Evolutionary conservation across 2,113 vertebrate genomes (phyloP).

Genomic region (Cololabis saira): DNA sequence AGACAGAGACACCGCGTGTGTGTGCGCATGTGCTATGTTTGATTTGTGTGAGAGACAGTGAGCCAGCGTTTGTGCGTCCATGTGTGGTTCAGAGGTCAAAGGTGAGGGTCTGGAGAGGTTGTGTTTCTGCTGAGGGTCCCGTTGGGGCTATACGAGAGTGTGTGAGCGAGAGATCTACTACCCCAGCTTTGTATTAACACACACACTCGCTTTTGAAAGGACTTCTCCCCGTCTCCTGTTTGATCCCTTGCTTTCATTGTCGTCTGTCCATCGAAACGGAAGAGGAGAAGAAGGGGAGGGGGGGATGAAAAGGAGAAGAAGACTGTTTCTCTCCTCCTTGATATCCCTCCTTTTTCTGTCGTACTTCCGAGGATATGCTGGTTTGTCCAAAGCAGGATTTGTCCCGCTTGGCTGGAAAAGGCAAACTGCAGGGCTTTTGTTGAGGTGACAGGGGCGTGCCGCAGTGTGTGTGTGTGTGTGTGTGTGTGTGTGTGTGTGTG

Average conservation of each 20-base stretch:
- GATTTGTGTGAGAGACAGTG: slow-evolving; percentile 74
- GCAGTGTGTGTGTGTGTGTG: slow-evolving; percentile 38
- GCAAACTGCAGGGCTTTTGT: slow-evolving; percentile 78
- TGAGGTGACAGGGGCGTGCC: slow-evolving; percentile 70
- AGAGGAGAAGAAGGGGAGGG: slow-evolving; percentile 64
- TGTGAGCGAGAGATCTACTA: slow-evolving; percentile 64
- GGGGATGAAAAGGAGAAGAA: slow-evolving; percentile 54
- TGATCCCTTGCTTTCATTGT: slow-evolving; percentile 69
- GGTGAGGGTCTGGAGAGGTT: slow-evolving; percentile 79
- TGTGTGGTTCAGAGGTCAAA: slow-evolving; percentile 68
- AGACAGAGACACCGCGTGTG: slow-evolving; percentile 47
- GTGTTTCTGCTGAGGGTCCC: slow-evolving; percentile 71
- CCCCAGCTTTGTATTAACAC: slow-evolving; percentile 33
- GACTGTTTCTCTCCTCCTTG: slow-evolving; percentile 40
- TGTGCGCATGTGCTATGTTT: slow-evolving; percentile 34
- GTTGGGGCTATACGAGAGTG: slow-evolving; percentile 58
- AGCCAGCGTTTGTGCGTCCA: slow-evolving; percentile 56
- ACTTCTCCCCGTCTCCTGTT: slow-evolving; percentile 58
- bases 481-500: too few relatives aligned
- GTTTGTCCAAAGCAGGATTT: slow-evolving; percentile 78
- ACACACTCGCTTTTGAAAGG: slow-evolving; percentile 42
- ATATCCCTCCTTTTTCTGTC: slow-evolving; percentile 33
- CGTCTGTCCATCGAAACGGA: slow-evolving; percentile 63
- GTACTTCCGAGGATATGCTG: slow-evolving; percentile 52
- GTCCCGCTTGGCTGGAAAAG: slow-evolving; percentile 74